phyloP scores from a whole-genome alignment of 2,797 vertebrate genomes.

The Hafferia zeledoni region DNA sequence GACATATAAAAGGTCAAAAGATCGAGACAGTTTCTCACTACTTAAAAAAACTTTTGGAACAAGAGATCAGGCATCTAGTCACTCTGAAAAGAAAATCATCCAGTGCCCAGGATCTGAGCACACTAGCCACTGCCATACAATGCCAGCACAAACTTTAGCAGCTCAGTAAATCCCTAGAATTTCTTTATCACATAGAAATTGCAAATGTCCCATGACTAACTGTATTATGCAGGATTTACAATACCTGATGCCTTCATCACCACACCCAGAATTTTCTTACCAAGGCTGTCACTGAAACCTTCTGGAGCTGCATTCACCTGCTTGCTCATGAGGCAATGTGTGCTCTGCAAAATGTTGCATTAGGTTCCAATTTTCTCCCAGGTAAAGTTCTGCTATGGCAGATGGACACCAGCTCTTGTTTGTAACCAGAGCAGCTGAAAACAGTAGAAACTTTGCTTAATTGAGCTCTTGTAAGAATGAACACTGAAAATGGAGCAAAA shows the following conservation, averaged over 20 bases:
- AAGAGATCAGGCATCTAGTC: background rate
- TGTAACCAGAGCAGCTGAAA: background rate
- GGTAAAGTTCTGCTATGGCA: background rate
- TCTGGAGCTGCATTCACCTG: background rate
- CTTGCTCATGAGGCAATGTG: background rate
- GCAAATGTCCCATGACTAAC: background rate
- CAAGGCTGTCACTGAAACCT: background rate
- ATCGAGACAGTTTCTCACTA: background rate
- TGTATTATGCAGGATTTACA: background rate
- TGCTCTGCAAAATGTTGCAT: background rate
- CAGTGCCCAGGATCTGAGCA: background rate
- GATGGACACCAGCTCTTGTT: background rate
- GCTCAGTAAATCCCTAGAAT: background rate
- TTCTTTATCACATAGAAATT: background rate
- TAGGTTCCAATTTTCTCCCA: background rate
- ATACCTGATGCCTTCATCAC: background rate
- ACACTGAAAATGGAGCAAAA: background rate
- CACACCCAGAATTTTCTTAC: background rate
- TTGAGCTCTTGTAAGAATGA: rapidly evolving
- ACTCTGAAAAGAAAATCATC: background rate
- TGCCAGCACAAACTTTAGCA: background rate
- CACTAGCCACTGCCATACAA: background rate
- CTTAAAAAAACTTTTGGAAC: background rate
- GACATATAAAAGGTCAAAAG: background rate
- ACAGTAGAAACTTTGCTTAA: background rate